Conservation (phyloP, 2,113 vertebrate genomes). For the Apodemus sylvaticus region DNA sequence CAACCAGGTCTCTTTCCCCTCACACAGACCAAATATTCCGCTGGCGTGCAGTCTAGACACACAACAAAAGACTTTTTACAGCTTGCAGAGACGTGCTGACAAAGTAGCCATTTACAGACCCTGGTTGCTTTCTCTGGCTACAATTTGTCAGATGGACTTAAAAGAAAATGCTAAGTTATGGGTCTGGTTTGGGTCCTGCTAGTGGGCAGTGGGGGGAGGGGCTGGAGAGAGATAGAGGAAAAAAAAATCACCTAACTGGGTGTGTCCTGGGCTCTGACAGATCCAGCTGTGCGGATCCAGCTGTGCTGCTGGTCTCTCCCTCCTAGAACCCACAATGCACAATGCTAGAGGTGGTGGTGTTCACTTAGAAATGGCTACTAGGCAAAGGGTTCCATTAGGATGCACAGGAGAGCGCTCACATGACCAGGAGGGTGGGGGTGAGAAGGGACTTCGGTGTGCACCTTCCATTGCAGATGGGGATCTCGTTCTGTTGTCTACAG, state of each 20-base stretch:
- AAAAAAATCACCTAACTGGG: not conserved
- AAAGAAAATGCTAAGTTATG: conserved; percentile 87
- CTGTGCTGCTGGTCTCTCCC: not conserved
- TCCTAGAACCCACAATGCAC: not conserved
- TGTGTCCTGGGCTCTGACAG: not conserved
- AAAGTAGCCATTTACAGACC: conserved; percentile 89
- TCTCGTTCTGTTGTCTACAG: not conserved
- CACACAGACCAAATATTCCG: conserved; percentile 86
- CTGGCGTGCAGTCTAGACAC: conserved; percentile 91
- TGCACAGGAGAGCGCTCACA: not conserved
- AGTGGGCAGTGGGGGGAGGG: not conserved
- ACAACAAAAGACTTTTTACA: conserved; percentile 91
- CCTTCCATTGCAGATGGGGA: not conserved
- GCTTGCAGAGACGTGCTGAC: conserved; percentile 85
- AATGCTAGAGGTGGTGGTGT: not conserved
- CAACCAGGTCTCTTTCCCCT: conserved; percentile 85
- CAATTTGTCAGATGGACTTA: conserved; percentile 88
- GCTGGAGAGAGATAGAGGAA: not conserved
- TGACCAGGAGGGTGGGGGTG: accelerated
- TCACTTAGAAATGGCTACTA: not conserved
- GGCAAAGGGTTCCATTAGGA: not conserved
- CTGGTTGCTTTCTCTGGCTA: conserved; percentile 83
- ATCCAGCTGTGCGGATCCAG: not conserved
- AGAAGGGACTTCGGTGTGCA: not conserved
- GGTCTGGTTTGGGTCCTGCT: conserved; percentile 76